Evolutionary conservation across 2,797 vertebrate species (phyloP).

Genomic region (Molossus alvarezi): DNA sequence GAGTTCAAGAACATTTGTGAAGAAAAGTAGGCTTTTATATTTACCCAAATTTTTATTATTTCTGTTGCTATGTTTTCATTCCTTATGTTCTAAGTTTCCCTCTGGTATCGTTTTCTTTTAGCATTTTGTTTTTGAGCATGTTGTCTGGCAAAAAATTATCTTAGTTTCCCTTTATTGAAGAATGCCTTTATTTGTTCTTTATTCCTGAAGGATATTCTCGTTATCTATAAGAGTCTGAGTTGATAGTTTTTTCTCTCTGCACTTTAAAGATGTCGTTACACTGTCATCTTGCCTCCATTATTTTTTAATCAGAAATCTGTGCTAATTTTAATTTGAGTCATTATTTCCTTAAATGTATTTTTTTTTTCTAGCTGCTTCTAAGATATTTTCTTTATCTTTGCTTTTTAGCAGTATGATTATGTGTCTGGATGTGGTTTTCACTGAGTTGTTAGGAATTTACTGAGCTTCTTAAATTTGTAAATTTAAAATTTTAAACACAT

Average conservation of each 20-base stretch:
- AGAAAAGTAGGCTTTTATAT: background rate
- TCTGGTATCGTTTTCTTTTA: constrained; percentile 22
- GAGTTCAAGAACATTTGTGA: background rate
- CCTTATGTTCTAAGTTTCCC: constrained; percentile 1
- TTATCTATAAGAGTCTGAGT: background rate
- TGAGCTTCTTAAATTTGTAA: background rate
- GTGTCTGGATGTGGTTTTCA: background rate
- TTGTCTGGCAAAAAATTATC: background rate
- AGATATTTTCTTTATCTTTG: constrained; percentile 2
- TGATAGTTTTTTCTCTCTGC: background rate
- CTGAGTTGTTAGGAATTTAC: background rate
- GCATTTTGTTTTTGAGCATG: background rate
- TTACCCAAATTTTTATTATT: background rate
- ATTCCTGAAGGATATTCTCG: background rate
- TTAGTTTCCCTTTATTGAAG: constrained; percentile 21
- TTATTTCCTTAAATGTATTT: background rate
- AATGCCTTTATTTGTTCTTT: constrained; percentile 31
- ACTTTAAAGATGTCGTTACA: constrained; percentile 13
- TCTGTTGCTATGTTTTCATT: constrained; percentile 6
- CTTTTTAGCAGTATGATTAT: background rate
- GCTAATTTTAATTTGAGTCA: background rate
- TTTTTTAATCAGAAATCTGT: constrained; percentile 37
- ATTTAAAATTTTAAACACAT: background rate
- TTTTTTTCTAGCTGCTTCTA: background rate
- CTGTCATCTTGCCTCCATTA: background rate